Evolutionary conservation across 2,888 invertebrate species (phyloP).

Genomic region (Cryptophagus acutangulus): DNA sequence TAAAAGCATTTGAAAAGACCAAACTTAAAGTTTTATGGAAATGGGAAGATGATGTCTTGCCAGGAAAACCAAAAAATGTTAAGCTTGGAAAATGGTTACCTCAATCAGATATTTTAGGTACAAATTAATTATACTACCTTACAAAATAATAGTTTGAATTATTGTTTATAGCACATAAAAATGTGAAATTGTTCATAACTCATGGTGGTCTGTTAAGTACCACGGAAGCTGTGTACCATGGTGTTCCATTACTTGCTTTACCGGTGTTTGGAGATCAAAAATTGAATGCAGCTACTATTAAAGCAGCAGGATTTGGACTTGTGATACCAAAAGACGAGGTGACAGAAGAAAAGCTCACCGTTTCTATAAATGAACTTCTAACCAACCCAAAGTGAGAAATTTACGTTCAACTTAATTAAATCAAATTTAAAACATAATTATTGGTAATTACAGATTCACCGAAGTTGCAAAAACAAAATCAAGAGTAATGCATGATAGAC

Average conservation of each 20-base stretch:
- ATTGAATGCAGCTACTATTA: conserved; percentile 48
- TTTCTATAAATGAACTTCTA: conserved; percentile 44
- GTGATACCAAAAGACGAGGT: conserved; percentile 40
- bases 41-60: conserved; percentile 54
- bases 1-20: conserved; percentile 54
- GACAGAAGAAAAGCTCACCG: conserved; percentile 37
- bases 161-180: conserved; percentile 44
- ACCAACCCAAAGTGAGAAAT: conserved; percentile 42
- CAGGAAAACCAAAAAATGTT: conserved; percentile 41
- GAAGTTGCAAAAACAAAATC: conserved; percentile 6
- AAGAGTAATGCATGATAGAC: conserved; percentile 6
- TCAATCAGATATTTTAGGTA: conserved; percentile 34
- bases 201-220: conserved; percentile 51
- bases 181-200: conserved; percentile 48
- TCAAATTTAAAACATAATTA: no score
- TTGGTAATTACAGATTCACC: no score
- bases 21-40: conserved; percentile 64
- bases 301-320: conserved; percentile 45
- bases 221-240: conserved; percentile 49
- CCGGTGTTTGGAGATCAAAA: conserved; percentile 53
- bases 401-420: no score
- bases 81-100: conserved; percentile 35
- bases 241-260: conserved; percentile 51
- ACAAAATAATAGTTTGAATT: no score
- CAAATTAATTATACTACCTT: no score